Evolutionary conservation across 2,797 vertebrate species (phyloP).

Genomic region (Cirrhinus mrigala): DNA sequence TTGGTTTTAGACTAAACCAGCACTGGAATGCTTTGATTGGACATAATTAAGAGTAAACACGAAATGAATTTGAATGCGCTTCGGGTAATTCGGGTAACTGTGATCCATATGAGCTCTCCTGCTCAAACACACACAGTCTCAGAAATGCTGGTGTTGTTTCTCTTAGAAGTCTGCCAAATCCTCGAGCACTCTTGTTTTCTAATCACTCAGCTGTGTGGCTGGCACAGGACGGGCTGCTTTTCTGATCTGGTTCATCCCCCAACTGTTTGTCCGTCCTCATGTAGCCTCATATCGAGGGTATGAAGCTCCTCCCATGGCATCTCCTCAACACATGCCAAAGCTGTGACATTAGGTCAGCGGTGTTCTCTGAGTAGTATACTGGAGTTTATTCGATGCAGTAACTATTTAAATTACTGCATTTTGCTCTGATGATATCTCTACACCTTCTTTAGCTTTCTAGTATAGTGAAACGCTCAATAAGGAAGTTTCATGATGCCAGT

Average conservation of each 20-base stretch:
- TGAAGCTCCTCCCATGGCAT: constrained; percentile 6
- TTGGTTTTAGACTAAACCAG: background rate
- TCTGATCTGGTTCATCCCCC: constrained; percentile 37
- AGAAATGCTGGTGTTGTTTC: constrained; percentile 38
- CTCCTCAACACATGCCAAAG: constrained; percentile 5
- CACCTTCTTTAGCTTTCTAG: background rate
- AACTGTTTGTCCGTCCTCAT: constrained; percentile 21
- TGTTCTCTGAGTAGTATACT: constrained; percentile 5
- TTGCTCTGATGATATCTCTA: too few relatives aligned
- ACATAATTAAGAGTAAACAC: background rate
- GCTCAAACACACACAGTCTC: background rate
- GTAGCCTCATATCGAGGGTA: background rate
- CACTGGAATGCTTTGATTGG: background rate
- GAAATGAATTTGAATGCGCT: background rate
- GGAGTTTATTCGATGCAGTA: constrained; percentile 2
- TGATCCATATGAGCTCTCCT: background rate
- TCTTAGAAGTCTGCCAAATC: constrained; percentile 47
- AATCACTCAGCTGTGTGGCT: constrained; percentile 53
- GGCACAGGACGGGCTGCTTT: constrained; percentile 26
- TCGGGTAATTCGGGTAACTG: background rate
- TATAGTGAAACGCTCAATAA: background rate
- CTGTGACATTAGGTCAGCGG: constrained; percentile 18
- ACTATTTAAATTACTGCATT: too few relatives aligned
- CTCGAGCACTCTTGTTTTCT: constrained; percentile 45
- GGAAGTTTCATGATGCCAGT: background rate